A percentile compares a stretch with the other conserved stretches of the same genome.
Conservation (phyloP, 2,888 invertebrate genomes). For the Iselma pallidipennis region DNA sequence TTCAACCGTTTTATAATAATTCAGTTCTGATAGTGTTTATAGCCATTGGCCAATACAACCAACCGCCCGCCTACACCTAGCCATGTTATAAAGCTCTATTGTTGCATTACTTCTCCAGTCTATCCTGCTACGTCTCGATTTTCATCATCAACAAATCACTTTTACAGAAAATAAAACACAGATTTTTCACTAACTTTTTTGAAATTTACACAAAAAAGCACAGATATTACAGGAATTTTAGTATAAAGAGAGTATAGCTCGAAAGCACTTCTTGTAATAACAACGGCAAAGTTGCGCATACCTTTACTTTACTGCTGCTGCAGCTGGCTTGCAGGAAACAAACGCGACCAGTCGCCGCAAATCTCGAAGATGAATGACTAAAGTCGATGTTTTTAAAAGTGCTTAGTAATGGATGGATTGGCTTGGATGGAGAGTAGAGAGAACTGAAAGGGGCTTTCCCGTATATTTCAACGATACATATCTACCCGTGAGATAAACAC, state of each 20-base stretch:
- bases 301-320: neutral
- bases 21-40: too few relatives aligned
- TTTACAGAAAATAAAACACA: neutral
- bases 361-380: slow-evolving; percentile 1
- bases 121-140: too few relatives aligned
- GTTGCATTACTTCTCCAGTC: too few relatives aligned
- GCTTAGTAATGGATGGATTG: neutral
- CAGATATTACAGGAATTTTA: too few relatives aligned
- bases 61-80: too few relatives aligned
- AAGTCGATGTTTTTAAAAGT: neutral
- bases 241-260: too few relatives aligned
- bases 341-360: neutral
- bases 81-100: too few relatives aligned
- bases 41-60: too few relatives aligned
- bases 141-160: neutral
- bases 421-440: neutral
- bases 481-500: neutral
- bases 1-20: too few relatives aligned
- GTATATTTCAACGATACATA: neutral
- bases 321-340: neutral
- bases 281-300: neutral
- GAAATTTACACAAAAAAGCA: too few relatives aligned
- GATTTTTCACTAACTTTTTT: neutral
- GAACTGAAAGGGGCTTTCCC: neutral
- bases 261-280: neutral